Percentiles rank a stretch among this genome's conserved stretches.
Conservation (phyloP, 2,888 invertebrate genomes). For the Dryobota labecula region DNA sequence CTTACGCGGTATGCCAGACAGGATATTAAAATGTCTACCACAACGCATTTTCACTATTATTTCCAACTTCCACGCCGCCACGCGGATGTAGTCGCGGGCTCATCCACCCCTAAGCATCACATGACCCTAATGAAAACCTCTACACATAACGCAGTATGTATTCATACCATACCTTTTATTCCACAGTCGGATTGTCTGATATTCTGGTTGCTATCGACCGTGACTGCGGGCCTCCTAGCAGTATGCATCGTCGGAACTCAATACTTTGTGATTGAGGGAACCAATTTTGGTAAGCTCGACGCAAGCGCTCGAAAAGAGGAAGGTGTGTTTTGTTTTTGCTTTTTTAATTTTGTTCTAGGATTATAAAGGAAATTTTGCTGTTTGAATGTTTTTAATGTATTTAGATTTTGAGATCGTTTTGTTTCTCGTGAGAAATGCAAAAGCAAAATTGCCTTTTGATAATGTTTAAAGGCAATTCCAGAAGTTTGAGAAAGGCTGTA, state of each 20-base stretch:
- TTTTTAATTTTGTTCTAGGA: conserved; percentile 62
- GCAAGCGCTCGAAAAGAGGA: conserved; percentile 83
- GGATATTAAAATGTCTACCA: neutral
- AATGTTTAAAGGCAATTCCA: neutral
- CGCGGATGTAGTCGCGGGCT: too few relatives aligned
- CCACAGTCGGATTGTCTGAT: conserved; percentile 92
- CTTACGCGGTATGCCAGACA: neutral
- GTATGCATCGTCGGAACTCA: conserved; percentile 92
- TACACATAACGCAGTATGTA: neutral
- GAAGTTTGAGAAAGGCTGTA: neutral
- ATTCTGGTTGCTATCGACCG: conserved; percentile 92
- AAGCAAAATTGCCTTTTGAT: conserved; percentile 56
- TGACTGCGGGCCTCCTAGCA: conserved; percentile 91
- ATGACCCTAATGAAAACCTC: conserved; percentile 12
- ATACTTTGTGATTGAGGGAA: conserved; percentile 92
- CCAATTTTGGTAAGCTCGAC: conserved; percentile 91
- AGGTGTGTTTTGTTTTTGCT: conserved; percentile 85
- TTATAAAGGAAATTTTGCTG: conserved; percentile 51
- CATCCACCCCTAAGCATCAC: neutral
- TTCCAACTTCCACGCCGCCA: neutral
- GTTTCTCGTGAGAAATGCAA: conserved; percentile 35
- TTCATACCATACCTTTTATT: conserved; percentile 58
- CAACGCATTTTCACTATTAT: neutral
- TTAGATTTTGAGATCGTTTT: neutral
- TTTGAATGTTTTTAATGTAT: neutral